Evolutionary conservation across 2,888 invertebrate species (phyloP), one percentile per base, ranked within the genome.

Genomic region (Oasisia sp.): DNA sequence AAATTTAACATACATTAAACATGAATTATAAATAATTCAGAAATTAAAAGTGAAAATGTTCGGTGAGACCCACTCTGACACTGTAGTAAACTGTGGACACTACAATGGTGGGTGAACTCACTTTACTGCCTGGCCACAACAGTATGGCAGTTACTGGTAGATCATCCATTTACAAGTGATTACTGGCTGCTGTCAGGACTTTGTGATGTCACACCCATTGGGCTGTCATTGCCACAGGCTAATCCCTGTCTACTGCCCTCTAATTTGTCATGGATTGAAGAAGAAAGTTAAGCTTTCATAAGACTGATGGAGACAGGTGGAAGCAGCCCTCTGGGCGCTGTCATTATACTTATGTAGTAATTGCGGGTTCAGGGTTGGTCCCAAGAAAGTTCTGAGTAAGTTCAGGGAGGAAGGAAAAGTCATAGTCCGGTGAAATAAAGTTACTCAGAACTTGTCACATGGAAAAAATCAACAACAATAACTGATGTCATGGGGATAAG

Each of bases 241-340:
- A 74, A 74, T 74, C 74, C 74, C 27, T 19, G 74, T n/a, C 5
- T 19, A 27, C 74, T 74, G 74, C 27, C 27, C 74, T 74, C 27
- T 74, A 74, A 74, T 74, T 74, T 74, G 50, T 14, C 50, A 50
- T 5, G 50, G 50, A 50, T 50, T 50, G 27, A 74, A 74, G 74
- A 74, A 74, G 74, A 74, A 74, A 74, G 74, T 74, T 74, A 74
- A 74, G 74, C 74, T 74, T 74, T 74, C 74, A 74, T 74, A 74
- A 27, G 74, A 74, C 74, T n/a, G 74, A 74, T 19, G 74, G 74
- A 74, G 74, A 74, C n/a, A 27, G 74, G 74, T 27, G 74, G 27
- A 74, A 74, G 7, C 74, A 74, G 74, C 74, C 27, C n/a, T 74
- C 0, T 5, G 27, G n/a, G 74, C 74, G 27, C 27, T 74, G 74